Percentiles rank a stretch among this genome's conserved stretches.
These are phyloP conservation scores for Drosophila lacertosa DNA, from an alignment of 1,140 invertebrate genomes.

Conservation along the genomic window DNA sequence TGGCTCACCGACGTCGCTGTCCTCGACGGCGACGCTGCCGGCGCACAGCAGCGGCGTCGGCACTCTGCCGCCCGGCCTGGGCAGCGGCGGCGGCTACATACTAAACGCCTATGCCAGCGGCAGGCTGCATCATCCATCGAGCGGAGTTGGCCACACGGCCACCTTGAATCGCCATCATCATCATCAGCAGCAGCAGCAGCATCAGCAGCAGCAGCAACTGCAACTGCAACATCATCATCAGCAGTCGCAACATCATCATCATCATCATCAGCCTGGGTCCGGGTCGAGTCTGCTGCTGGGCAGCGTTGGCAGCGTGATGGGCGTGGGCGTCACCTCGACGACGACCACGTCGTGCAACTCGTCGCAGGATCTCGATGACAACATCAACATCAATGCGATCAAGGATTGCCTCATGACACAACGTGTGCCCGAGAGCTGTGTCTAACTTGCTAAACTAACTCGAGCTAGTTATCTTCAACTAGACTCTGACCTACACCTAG, in stretches of 20 bases:
- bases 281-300: conserved; percentile 72
- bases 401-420: conserved; percentile 84
- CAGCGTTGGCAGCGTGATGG: conserved; percentile 69
- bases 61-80: conserved; percentile 72
- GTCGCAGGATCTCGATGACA: conserved; percentile 80
- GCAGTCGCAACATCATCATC: conserved; percentile 53
- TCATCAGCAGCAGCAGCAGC: conserved; percentile 41
- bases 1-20: conserved; percentile 72
- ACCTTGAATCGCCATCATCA: conserved; percentile 72
- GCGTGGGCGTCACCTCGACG: conserved; percentile 64
- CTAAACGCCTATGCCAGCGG: conserved; percentile 66
- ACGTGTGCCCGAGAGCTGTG: conserved; percentile 81
- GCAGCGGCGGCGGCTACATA: conserved; percentile 75
- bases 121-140: conserved; percentile 53
- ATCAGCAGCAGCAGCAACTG: conserved; percentile 49
- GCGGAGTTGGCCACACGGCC: conserved; percentile 47
- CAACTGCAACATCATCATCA: conserved; percentile 53
- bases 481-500: not conserved
- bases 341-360: conserved; percentile 80
- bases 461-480: not conserved
- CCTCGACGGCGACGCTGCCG: conserved; percentile 63
- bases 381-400: conserved; percentile 83
- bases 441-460: conserved; percentile 58
- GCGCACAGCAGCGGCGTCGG: conserved; percentile 72
- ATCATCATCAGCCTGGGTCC: conserved; percentile 55